Evolutionary conservation across 2,797 vertebrate species (phyloP), one percentile per base, ranked within the genome.

Genomic region (Discoglossus pictus): DNA sequence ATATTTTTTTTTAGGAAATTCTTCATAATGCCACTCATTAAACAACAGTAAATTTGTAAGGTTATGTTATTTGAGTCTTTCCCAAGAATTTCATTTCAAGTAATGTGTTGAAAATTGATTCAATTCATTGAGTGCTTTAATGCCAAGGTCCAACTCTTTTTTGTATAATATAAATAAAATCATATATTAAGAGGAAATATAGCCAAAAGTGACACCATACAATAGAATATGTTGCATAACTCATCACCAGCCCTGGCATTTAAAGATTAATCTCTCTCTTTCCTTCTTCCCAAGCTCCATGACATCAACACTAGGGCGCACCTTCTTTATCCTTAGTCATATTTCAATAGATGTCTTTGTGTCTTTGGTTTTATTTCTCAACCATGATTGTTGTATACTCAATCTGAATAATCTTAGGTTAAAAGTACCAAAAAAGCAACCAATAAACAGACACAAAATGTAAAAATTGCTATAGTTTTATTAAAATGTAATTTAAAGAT

Each of bases 161-260:
- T 47, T 55, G n/a, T 12, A 54, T 55, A 39, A 46, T 47, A 55
- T 44, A 35, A 56, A 65, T 65, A 47, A 38, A 65, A 46, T 47
- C 40, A 56, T 65, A 65, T 47, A 39, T 65, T 56, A 39, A 12
- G 48, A 46, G 42, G 24, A 25, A n/a, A 47, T 48, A 31, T 25
- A 38, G 52, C 52, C 63, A 65, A 47, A 17, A 16, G 27, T 20
- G 9, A 10, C 51, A 43, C 17, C 40, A 65, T 65, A 65, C 40
- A 65, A 53, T 65, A 35, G 39, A 64, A 46, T 55, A 42, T 34
- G 40, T 44, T n/a, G 21, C 46, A 13, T 48, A 48, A 48, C 21
- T 7, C 27, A 31, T 31, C 8, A 31, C 27, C 27, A 31, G 27
- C 27, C 8, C 4, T 4, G 8, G 27, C 27, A 31, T 31, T 31